Evolutionary conservation across 2,888 invertebrate genomes (phyloP), one percentile per base, ranked within the genome.

Genomic region (Ceramica pisi): DNA sequence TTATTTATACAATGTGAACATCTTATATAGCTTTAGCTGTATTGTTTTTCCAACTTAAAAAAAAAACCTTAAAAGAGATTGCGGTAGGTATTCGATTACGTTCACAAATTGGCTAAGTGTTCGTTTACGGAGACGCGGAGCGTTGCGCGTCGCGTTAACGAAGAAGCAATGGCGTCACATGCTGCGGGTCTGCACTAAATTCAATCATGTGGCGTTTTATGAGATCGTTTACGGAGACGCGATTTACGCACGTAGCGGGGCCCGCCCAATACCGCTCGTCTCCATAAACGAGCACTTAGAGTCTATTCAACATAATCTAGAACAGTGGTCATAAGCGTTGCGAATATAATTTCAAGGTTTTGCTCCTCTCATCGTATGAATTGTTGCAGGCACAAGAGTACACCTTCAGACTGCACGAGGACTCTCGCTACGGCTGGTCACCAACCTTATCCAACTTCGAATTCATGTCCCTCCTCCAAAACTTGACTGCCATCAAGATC

Each of bases 401-500:
- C 92, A 96, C 94, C 67, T 99, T 99, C 96, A 97, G 98, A 8
- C 96, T 99, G 14, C 99, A 99, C 90, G 99, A 99, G 90, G 98
- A 99, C 92, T 97, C 98, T 0, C 97, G 98, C 74, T 99, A 98
- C 89, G 98, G 98, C 14, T 99, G 99, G 99, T 98, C 98, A 72
- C 99, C 99, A 0, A 97, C 98, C 16, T 96, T 99, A 10, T 97
- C 98, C 9, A 97, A 99, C 3, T 97, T 98, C 67, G 98, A 98
- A 62, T 99, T 99, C 91, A 98, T 99, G 93, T 98, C 98, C 0
- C 97, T 99, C 48, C 96, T 99, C 9, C 98, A 99, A 62, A 99
- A 99, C 91, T 90, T 99, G 68, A 99, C 99, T 0, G 98, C 99
- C 0, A 98, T 99, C 57, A 99, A 98, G 94, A 99, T 99, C 71